Base-by-base conservation (phyloP, 2,113 vertebrate species). In the Jaculus jaculus region DNA sequence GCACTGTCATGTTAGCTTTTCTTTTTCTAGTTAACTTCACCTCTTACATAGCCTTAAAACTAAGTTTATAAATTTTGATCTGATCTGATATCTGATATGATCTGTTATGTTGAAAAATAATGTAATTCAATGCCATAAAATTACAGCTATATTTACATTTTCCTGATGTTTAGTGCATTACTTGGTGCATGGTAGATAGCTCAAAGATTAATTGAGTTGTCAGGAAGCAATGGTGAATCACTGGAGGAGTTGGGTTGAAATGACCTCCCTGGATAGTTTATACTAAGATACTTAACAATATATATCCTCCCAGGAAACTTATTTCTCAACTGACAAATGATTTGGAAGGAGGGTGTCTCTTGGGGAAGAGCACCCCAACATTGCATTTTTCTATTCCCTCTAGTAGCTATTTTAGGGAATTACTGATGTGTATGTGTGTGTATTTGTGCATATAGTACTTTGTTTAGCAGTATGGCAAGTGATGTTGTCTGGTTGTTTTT, bases 221-320 rank as follows among this genome's bases (percentile, higher is more conserved):
- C 39, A 32, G 80, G 74, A 83, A 91, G 42, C 51, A 60, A 20
- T 17, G 28, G 5, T 21, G 5, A n/a, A 47, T 80, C 66, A 77
- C 39, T 37, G 2, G 39, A 88, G 12, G 9, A 77, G 17, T 87
- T 92, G 87, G 54, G 47, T 3, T 85, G 87, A 92, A 94, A 69
- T 83, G 51, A 95, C 13, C 30, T 93, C n/a, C 87, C 93, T 82
- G 16, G 18, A 61, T 30, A 21, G 65, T 89, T 75, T 80, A 16
- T 23, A 72, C 87, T 83, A 85, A 95, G 75, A 92, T 63, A 79
- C 47, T 93, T 17, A 91, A 80, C 9, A 51, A 86, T 74, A 42
- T 28, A 47, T 78, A 47, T 26, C 80, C 54, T 95, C 23, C 9
- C 24, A 18, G 65, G 28, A 86, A 51, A 92, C 66, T 63, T 89